phyloP scores from a whole-genome alignment of 2,888 invertebrate genomes.

The Plagiodera versicolora region DNA sequence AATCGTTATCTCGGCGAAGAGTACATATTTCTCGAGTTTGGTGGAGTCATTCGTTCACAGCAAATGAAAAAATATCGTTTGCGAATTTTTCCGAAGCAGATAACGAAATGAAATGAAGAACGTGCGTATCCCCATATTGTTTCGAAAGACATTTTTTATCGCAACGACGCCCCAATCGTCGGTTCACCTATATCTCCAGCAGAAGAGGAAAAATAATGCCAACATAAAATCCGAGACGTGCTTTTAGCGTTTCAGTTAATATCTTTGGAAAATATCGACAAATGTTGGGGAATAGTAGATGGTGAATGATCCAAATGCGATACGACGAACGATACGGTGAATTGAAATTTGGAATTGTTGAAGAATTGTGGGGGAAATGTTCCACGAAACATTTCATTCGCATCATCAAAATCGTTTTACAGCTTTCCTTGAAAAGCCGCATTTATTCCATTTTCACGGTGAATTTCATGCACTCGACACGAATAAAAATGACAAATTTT shows the following conservation, averaged over 20 bases:
- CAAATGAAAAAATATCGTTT: not conserved
- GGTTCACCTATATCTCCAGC: not conserved
- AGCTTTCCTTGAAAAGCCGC: not conserved
- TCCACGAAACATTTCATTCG: too few species aligned
- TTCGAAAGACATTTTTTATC: not conserved
- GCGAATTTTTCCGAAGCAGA: not conserved
- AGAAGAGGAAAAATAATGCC: not conserved
- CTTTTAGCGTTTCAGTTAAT: too few species aligned
- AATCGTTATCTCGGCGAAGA: too few species aligned
- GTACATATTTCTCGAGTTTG: too few species aligned
- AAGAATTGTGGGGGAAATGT: too few species aligned
- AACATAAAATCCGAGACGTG: not conserved
- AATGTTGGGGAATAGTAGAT: too few species aligned
- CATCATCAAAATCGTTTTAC: not conserved
- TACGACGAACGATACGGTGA: too few species aligned
- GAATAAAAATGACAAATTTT: slow-evolving; percentile 34
- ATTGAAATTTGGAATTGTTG: too few species aligned
- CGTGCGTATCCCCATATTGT: not conserved
- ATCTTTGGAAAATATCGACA: not conserved
- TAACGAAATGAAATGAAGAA: not conserved
- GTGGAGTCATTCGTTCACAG: too few species aligned
- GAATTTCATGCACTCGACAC: slow-evolving; percentile 20
- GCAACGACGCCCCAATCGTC: not conserved
- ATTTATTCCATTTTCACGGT: slow-evolving; percentile 9
- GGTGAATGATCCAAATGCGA: too few species aligned